phyloP scores from a whole-genome alignment of 2,797 vertebrate species.

The Dromococcyx pavoninus region DNA sequence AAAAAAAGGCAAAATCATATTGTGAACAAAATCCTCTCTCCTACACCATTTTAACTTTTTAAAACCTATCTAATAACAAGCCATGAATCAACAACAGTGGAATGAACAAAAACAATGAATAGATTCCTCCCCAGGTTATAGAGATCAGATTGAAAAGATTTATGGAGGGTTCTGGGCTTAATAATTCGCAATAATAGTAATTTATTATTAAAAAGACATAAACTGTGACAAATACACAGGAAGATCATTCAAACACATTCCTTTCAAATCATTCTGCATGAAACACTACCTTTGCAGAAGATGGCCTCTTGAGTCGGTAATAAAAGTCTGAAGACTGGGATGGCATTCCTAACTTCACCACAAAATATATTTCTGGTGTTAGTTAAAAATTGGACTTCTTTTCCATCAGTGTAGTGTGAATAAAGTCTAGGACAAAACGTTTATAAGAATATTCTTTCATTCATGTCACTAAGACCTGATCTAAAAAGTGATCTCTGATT shows the following conservation, averaged over 20 bases:
- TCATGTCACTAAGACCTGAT: neutral
- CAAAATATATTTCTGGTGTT: slow-evolving; percentile 32
- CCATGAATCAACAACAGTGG: neutral
- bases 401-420: neutral
- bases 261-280: slow-evolving; percentile 26
- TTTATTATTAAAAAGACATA: slow-evolving; percentile 48
- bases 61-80: neutral
- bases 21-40: neutral
- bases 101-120: slow-evolving; percentile 19
- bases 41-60: neutral
- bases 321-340: slow-evolving; percentile 9
- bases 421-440: neutral
- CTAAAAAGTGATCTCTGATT: neutral
- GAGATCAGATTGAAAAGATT: slow-evolving; percentile 4
- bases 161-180: neutral
- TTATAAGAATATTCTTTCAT: neutral
- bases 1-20: neutral
- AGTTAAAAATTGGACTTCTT: slow-evolving; percentile 24
- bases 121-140: slow-evolving; percentile 45
- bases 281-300: slow-evolving; percentile 56
- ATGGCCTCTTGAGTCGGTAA: slow-evolving; percentile 46
- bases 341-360: slow-evolving; percentile 46
- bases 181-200: slow-evolving; percentile 12
- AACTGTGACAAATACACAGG: slow-evolving; percentile 51
- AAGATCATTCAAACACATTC: slow-evolving; percentile 43